A percentile compares a stretch with the other conserved stretches of the same genome.
These are phyloP conservation scores for Ferdinandea cuprea DNA, from an alignment of 2,888 invertebrate genomes.

Conservation along the genomic window DNA sequence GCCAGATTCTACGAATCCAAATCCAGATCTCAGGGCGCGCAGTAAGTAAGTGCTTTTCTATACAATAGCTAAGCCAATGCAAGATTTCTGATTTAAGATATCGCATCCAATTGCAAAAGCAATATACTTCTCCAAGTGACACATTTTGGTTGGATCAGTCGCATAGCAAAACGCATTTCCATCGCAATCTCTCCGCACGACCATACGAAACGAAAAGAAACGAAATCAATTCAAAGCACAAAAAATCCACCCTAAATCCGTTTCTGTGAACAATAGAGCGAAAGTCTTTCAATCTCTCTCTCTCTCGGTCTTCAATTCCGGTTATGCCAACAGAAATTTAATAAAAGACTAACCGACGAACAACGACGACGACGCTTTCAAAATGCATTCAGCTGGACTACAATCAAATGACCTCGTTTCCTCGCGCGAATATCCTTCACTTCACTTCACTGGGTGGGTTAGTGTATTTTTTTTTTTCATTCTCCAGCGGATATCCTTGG, in stretches of 20 bases:
- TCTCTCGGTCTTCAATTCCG: not conserved
- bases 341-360: conserved; percentile 59
- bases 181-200: conserved; percentile 26
- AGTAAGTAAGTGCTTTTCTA: conserved; percentile 1
- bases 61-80: not conserved
- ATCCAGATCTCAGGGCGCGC: not conserved
- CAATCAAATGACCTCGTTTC: conserved; percentile 69
- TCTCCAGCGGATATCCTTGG: conserved; percentile 51
- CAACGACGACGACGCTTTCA: conserved; percentile 27
- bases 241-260: conserved; percentile 46
- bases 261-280: conserved; percentile 20
- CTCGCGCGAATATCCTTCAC: conserved; percentile 13
- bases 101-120: conserved; percentile 77
- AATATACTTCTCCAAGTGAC: conserved; percentile 38
- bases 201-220: too few species aligned
- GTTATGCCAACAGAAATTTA: conserved; percentile 57
- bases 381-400: conserved; percentile 49
- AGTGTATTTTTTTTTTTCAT: not conserved
- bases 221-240: conserved; percentile 28
- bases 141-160: conserved; percentile 19
- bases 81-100: conserved; percentile 63
- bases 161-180: conserved; percentile 42
- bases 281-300: conserved; percentile 19
- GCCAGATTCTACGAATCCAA: not conserved
- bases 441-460: not conserved